Evolutionary conservation across 2,797 vertebrate species (phyloP), one percentile per base, ranked within the genome.

Genomic region (Pseudochirops cupreus): DNA sequence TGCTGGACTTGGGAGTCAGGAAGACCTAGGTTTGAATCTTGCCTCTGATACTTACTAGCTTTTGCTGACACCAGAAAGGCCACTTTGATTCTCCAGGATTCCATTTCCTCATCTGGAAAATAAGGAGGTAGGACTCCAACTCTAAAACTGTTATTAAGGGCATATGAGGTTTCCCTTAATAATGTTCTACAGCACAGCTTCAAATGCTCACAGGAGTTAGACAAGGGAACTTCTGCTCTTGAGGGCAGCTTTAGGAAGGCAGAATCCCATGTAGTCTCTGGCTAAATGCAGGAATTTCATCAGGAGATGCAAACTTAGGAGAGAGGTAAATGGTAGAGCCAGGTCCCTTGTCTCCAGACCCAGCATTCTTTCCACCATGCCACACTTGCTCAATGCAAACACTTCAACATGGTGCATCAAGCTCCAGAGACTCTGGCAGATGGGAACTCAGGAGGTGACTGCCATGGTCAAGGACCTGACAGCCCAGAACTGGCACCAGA

Each of bases 11-110:
- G 16, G n/a, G 67, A 82, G 18, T 10, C n/a, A 82, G 67, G 67
- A 82, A 82, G 67, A 82, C n/a, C 67, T 82, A n/a, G n/a, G n/a
- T 82, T 82, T 82, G 67, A 82, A 82, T 82, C n/a, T 82, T 39
- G 67, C 67, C n/a, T 82, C 62, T 39, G 33, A 74, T 67, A 67
- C 67, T 62, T 59, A 3, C 59, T 74, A 39, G 1, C 16, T 74
- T 39, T 82, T 46, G 16, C 18, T 46, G 6, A 39, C 7, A 21
- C n/a, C 18, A 6, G n/a, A n/a, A 46, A 87, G 39, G 74, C 9
- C 39, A 50, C 74, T 50, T 26, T 87, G 21, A 50, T 87, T 87
- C 74, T 87, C 24, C 46, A 46, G 39, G 39, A 14, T 21, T 50
- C 67, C 24, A 18, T 82, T 82, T 82, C 74, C 39, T 50, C 74